These are phyloP conservation scores for Agelaius tricolor DNA, from an alignment of 2,113 vertebrate species.

Conservation along the genomic window DNA sequence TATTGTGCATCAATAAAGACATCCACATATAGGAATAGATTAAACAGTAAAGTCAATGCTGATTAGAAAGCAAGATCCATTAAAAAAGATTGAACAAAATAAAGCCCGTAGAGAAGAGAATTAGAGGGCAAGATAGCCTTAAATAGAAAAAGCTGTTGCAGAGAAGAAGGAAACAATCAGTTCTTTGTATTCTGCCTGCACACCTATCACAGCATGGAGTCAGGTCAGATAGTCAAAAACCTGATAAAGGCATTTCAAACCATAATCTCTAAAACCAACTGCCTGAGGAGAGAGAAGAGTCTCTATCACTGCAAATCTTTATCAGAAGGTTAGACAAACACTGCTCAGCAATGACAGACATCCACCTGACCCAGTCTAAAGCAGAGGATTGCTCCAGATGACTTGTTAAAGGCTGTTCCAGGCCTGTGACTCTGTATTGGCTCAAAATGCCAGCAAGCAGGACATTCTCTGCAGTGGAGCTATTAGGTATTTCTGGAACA, in stretches of 20 bases:
- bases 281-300: not conserved
- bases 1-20: not conserved
- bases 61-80: not conserved
- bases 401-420: not conserved
- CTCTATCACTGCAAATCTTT: not conserved
- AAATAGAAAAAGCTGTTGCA: not conserved
- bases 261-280: not conserved
- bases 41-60: not conserved
- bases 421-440: not conserved
- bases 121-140: not conserved
- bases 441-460: not conserved
- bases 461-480: not conserved
- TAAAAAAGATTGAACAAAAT: not conserved
- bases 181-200: not conserved
- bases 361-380: not conserved
- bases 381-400: not conserved
- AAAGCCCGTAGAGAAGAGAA: not conserved
- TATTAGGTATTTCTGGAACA: not conserved
- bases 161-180: not conserved
- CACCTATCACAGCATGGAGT: not conserved
- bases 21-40: not conserved
- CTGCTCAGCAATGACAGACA: not conserved
- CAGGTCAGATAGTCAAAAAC: not conserved
- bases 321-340: not conserved
- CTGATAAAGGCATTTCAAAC: slow-evolving; percentile 4